Conservation (phyloP, 30 jellyfish, hydroid and myxozoan genomes). For the Nemopilema nomurai region DNA sequence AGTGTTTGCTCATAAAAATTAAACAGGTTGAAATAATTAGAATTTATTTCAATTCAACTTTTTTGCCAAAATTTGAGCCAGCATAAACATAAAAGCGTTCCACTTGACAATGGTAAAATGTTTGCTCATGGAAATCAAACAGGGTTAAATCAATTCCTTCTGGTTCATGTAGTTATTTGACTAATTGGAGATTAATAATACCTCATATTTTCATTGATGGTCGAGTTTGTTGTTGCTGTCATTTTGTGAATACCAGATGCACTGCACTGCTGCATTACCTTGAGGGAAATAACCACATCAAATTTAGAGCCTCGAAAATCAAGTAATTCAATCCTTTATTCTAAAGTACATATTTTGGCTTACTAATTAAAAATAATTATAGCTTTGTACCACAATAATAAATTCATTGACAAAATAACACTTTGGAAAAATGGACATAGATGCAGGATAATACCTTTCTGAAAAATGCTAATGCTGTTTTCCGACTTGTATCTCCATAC, state of each 20-base stretch:
- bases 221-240: conserved; percentile 7
- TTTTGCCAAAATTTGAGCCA: no score
- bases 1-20: no score
- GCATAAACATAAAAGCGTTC: no score
- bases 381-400: background rate
- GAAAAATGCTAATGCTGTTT: conserved; percentile 34
- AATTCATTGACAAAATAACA: background rate
- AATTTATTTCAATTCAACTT: no score
- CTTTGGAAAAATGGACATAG: background rate
- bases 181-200: background rate
- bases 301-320: background rate
- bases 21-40: no score
- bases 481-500: conserved; percentile 18
- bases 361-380: no score
- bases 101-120: background rate
- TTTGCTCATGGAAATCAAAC: background rate
- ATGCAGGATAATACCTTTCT: conserved; percentile 34
- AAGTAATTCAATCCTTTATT: no score
- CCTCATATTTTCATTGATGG: conserved; percentile 66
- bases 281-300: background rate
- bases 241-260: conserved; percentile 57
- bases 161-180: no score
- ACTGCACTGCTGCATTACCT: conserved; percentile 42
- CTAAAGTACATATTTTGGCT: no score
- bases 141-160: no score